These are phyloP conservation scores for Pterois miles DNA, from an alignment of 2,797 vertebrate species.

Conservation along the genomic window DNA sequence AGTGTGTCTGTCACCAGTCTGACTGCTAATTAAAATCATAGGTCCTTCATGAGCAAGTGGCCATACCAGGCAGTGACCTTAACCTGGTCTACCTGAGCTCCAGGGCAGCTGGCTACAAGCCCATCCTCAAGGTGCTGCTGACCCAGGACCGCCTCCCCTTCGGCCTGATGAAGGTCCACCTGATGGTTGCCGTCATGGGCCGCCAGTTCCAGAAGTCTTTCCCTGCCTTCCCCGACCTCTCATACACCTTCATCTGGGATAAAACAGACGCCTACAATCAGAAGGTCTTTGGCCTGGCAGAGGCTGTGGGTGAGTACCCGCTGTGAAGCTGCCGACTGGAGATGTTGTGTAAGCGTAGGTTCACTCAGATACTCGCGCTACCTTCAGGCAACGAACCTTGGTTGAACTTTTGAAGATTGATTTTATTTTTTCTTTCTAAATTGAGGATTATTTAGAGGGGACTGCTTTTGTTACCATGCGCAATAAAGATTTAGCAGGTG, in stretches of 20 bases:
- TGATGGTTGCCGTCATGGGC: slow-evolving; percentile 98
- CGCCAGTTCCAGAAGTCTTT: slow-evolving; percentile 98
- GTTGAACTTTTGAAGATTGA: slow-evolving; percentile 65
- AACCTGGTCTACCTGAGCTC: slow-evolving; percentile 97
- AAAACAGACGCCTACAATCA: slow-evolving; percentile 98
- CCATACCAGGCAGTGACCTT: slow-evolving; percentile 95
- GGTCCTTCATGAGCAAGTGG: slow-evolving; percentile 97
- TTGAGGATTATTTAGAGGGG: slow-evolving; percentile 58
- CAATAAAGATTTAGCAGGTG: slow-evolving; percentile 64
- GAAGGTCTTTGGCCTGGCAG: slow-evolving; percentile 95
- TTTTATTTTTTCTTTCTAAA: slow-evolving; percentile 56
- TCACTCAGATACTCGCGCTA: slow-evolving; percentile 27
- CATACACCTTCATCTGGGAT: slow-evolving; percentile 99
- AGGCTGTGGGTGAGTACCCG: slow-evolving; percentile 92
- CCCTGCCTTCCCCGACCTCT: slow-evolving; percentile 95
- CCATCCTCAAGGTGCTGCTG: slow-evolving; percentile 97
- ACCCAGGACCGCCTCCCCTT: slow-evolving; percentile 93
- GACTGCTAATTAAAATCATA: slow-evolving; percentile 77
- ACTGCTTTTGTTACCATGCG: slow-evolving; percentile 55
- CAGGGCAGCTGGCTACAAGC: slow-evolving; percentile 95
- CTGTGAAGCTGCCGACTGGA: slow-evolving; percentile 55
- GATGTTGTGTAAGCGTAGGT: slow-evolving; percentile 49
- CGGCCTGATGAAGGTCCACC: slow-evolving; percentile 97
- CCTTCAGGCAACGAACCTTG: slow-evolving; percentile 60
- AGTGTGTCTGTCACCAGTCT: slow-evolving; percentile 57